A percentile compares a stretch with the other conserved stretches of the same genome.
These are phyloP conservation scores for Anastrepha ludens DNA, from an alignment of 1,140 invertebrate species.

Conservation along the genomic window DNA sequence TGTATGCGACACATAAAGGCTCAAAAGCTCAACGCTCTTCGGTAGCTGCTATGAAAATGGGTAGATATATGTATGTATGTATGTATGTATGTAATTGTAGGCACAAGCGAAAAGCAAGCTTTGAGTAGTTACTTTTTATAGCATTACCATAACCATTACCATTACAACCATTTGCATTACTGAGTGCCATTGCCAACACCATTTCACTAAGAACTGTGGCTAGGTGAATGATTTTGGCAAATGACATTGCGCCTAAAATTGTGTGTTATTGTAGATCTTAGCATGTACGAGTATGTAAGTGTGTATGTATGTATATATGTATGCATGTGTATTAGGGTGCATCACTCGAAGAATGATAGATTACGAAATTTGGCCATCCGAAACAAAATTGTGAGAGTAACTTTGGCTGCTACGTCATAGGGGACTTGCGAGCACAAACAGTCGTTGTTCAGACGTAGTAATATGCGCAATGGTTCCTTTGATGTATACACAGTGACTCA, in stretches of 20 bases:
- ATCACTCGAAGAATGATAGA: too few relatives aligned
- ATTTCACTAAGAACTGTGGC: not conserved
- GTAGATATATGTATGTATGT: not conserved
- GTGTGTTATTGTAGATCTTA: not conserved
- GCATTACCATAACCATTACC: conserved; percentile 23
- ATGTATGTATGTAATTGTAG: not conserved
- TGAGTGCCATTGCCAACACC: not conserved
- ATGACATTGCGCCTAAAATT: conserved; percentile 3
- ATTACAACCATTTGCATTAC: conserved; percentile 24
- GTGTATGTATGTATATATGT: not conserved
- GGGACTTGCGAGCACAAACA: too few relatives aligned
- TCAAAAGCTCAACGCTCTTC: too few relatives aligned
- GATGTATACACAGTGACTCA: too few relatives aligned
- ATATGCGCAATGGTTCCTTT: too few relatives aligned
- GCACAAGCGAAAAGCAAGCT: not conserved
- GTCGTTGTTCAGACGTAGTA: too few relatives aligned
- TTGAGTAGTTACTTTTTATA: not conserved
- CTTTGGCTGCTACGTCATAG: too few relatives aligned
- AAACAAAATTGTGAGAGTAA: too few relatives aligned
- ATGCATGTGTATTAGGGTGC: not conserved
- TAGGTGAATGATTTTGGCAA: not conserved
- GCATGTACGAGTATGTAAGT: not conserved
- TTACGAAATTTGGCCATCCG: too few relatives aligned
- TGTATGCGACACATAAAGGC: too few relatives aligned
- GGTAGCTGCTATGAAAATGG: too few relatives aligned